These are phyloP conservation scores for Homalodisca vitripennis DNA, from an alignment of 1,140 invertebrate species.

Conservation along the genomic window DNA sequence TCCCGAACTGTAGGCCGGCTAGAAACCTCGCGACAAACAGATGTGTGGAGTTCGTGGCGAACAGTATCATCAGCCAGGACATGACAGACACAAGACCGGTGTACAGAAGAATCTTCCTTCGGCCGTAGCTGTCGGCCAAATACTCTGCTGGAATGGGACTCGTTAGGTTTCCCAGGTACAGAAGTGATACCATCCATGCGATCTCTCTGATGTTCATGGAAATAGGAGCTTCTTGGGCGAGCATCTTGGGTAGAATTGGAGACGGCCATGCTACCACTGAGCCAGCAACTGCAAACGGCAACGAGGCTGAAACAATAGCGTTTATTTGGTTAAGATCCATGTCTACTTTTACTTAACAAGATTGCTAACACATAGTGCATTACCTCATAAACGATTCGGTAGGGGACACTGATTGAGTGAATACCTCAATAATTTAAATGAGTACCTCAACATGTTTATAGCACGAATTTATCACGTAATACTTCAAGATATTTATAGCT, in stretches of 20 bases:
- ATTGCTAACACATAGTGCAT: too few relatives aligned
- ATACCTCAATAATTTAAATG: too few relatives aligned
- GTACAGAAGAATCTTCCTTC: constrained; percentile 66
- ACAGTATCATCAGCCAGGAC: constrained; percentile 34
- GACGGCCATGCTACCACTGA: constrained; percentile 74
- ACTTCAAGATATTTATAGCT: too few relatives aligned
- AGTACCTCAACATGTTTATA: too few relatives aligned
- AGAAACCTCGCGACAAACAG: constrained; percentile 63
- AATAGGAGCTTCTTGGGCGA: constrained; percentile 4
- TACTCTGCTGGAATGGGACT: constrained; percentile 45
- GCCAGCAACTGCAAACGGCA: constrained; percentile 46
- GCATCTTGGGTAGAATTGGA: constrained; percentile 61
- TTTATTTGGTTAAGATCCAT: too few relatives aligned
- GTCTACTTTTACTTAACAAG: too few relatives aligned
- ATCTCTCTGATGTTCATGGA: constrained; percentile 22
- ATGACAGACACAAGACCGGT: constrained; percentile 48
- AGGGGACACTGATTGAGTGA: too few relatives aligned
- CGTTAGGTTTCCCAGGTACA: constrained; percentile 37
- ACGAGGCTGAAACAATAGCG: constrained; percentile 5
- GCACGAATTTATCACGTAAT: too few relatives aligned
- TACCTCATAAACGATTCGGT: too few relatives aligned
- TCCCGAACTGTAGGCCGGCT: constrained; percentile 52
- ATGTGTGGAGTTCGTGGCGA: constrained; percentile 18
- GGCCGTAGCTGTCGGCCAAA: constrained; percentile 70
- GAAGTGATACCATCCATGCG: constrained; percentile 36